A percentile compares a stretch with the other conserved stretches of the same genome.
Conservation (phyloP, 2,113 vertebrate species). For the Columba livia region DNA sequence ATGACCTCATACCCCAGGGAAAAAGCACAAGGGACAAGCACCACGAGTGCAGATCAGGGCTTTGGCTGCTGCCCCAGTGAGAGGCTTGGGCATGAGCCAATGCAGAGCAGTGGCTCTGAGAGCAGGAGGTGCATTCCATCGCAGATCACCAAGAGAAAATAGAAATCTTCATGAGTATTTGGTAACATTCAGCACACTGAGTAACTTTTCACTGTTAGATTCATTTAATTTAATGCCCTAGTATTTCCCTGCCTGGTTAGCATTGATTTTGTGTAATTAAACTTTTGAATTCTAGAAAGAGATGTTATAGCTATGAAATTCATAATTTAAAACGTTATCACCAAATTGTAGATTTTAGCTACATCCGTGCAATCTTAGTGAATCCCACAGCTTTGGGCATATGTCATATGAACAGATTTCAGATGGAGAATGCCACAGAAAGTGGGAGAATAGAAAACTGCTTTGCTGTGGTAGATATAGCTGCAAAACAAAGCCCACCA, state of each 20-base stretch:
- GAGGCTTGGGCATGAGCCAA: rapidly evolving
- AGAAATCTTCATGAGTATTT: neutral
- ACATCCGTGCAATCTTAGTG: neutral
- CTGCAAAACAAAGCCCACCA: constrained; percentile 16
- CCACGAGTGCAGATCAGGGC: rapidly evolving
- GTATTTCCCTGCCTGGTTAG: neutral
- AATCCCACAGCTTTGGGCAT: neutral
- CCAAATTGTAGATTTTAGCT: neutral
- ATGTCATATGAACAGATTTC: neutral
- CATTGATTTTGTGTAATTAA: constrained; percentile 1
- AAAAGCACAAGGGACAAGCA: neutral
- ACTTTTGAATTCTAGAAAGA: neutral
- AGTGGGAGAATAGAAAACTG: constrained; percentile 25
- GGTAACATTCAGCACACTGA: neutral
- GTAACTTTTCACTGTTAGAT: neutral
- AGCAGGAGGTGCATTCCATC: neutral
- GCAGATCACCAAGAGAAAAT: neutral
- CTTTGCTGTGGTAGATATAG: constrained; percentile 15
- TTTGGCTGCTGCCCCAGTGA: neutral
- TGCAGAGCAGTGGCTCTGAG: neutral
- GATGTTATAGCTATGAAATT: neutral
- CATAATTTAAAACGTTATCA: neutral
- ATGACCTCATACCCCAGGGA: neutral
- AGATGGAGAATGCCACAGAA: constrained; percentile 12
- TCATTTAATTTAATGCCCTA: neutral